Percentiles rank a stretch among this genome's conserved stretches.
These are phyloP conservation scores for Volucella inanis DNA, from an alignment of 2,888 invertebrate species.

Conservation along the genomic window DNA sequence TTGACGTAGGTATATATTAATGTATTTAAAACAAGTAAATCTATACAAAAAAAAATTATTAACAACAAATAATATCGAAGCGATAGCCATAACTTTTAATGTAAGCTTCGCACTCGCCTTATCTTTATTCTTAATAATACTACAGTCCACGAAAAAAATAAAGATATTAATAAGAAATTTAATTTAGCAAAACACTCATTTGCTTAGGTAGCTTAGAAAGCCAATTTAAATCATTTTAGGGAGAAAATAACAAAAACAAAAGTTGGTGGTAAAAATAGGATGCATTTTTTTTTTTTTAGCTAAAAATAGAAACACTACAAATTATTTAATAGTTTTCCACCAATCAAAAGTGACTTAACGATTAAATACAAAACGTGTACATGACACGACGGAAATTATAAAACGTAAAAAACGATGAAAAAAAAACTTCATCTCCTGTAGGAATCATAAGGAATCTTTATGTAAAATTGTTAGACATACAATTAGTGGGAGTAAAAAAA, in stretches of 20 bases:
- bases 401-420: constrained; percentile 41
- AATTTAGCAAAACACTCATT: constrained; percentile 61
- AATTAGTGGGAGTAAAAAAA: constrained; percentile 26
- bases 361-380: constrained; percentile 35
- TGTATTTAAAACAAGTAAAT: constrained; percentile 19
- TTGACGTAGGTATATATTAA: neutral
- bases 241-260: constrained; percentile 61
- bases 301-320: constrained; percentile 66
- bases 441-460: constrained; percentile 1
- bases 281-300: constrained; percentile 49
- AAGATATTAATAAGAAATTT: constrained; percentile 24
- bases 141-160: constrained; percentile 25
- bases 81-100: constrained; percentile 17
- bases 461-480: constrained; percentile 15
- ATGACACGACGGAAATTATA: constrained; percentile 29
- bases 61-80: constrained; percentile 4
- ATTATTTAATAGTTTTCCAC: constrained; percentile 61
- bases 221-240: constrained; percentile 67
- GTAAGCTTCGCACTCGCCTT: constrained; percentile 3
- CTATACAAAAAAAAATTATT: constrained; percentile 25
- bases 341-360: constrained; percentile 47
- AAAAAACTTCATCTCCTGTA: constrained; percentile 31
- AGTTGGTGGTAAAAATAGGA: constrained; percentile 69
- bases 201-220: constrained; percentile 63
- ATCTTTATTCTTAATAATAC: constrained; percentile 30